These are phyloP conservation scores for Camponotus pennsylvanicus DNA, from an alignment of 1,140 invertebrate genomes.

Conservation along the genomic window DNA sequence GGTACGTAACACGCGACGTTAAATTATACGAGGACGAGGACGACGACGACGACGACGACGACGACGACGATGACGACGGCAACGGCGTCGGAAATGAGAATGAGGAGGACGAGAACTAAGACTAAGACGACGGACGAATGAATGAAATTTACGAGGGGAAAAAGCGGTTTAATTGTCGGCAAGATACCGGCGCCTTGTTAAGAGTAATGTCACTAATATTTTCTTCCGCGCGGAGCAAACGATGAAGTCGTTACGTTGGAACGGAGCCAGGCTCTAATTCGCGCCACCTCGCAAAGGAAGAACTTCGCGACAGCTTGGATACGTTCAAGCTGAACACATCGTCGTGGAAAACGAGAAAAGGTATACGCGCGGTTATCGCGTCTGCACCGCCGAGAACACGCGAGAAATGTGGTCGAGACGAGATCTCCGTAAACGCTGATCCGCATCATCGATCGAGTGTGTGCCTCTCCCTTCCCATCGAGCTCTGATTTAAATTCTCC, in stretches of 20 bases:
- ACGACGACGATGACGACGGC: neutral
- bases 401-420: conserved; percentile 35
- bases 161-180: conserved; percentile 67
- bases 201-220: conserved; percentile 74
- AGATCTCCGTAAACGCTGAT: conserved; percentile 26
- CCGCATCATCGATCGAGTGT: conserved; percentile 13
- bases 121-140: conserved; percentile 45
- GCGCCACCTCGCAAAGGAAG: conserved; percentile 45
- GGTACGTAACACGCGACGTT: conserved; percentile 56
- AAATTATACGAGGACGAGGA: conserved; percentile 28
- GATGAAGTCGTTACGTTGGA: conserved; percentile 76
- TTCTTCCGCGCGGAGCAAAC: conserved; percentile 67
- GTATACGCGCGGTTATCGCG: neutral
- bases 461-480: neutral
- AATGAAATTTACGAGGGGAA: conserved; percentile 63
- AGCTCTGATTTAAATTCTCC: conserved; percentile 30
- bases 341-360: conserved; percentile 8
- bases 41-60: neutral
- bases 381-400: conserved; percentile 45
- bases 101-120: neutral
- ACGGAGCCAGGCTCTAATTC: conserved; percentile 73
- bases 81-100: neutral
- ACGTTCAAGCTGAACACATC: conserved; percentile 6
- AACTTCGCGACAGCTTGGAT: conserved; percentile 38
- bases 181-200: conserved; percentile 68